Evolutionary conservation across 64 coral and sea anemone genomes (phyloP), one percentile per base, ranked within the genome.

Genomic region (Catalaphyllia jardinei): DNA sequence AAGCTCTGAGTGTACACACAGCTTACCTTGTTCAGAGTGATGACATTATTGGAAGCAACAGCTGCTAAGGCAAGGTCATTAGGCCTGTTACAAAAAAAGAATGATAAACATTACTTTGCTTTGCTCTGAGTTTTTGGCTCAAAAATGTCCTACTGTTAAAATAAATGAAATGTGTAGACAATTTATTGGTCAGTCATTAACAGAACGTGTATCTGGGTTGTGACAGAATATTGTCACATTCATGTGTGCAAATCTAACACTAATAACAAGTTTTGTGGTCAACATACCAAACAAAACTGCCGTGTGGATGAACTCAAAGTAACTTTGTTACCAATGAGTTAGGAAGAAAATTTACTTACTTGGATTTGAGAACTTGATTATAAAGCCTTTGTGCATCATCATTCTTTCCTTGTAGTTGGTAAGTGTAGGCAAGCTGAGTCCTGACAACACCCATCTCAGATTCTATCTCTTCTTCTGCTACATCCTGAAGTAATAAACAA

Each of bases 361-460:
- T 98, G 22, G 90, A 95, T 29, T 98, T 98, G 18, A 98, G 86
- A 75, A 98, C 96, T 92, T 98, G 96, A 73, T 98, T 98, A 61
- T 98, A 98, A 8, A 98, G 64, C 61, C 95, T 98, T 90, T 95
- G 89, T 39, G 96, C 93, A 29, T 98, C 93, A 35, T 98, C 93
- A 79, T 93, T 92, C 57, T 80, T 88, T 29, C 96, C 96, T 78
- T 92, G 90, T 24, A 93, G 50, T 28, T 98, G 96, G 72, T 92
- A 90, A 16, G 93, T 72, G 42, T 95, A 98, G 5, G 93, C 96
- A 52, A 94, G 82, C 88, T 95, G 96, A 10, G 91, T 90, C 74
- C 96, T 98, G 52, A 93, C 82, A 60, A 98, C 91, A 31, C 93
- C 96, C 83, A 98, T 88, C 55, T 98, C 96, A 83, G 96, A 74